Evolutionary conservation across 2,113 vertebrate genomes (phyloP), one percentile per base, ranked within the genome.

Genomic region (Smithornis capensis): DNA sequence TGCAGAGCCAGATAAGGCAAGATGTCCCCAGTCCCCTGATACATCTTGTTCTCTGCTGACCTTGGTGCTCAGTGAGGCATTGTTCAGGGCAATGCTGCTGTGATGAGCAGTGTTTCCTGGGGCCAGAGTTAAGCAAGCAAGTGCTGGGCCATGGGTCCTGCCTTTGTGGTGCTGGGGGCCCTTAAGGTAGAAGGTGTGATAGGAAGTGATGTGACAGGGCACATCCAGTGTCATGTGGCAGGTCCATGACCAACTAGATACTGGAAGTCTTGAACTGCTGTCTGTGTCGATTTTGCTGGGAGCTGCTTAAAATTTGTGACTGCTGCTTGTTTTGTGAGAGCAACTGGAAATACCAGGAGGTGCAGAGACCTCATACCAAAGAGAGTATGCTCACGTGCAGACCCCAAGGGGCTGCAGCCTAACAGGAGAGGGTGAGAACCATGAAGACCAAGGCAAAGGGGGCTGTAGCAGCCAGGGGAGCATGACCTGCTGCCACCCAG

Each of bases 71-170:
- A 2, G 23, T 1, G 19, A 70, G 42, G 67, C 10, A 0, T 8
- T 10, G 3, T 55, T 24, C 1, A 5, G 14, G 23, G 64, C 6
- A 73, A 3, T 1, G 1, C 57, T 4, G 53, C 85, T n/a, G 23
- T 0, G 2, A 14, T 25, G 63, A 60, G 19, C 9, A 1, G 19
- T 1, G 0, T n/a, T 17, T 3, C 5, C 7, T 1, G 1, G 14
- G 16, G 6, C 12, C 14, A 38, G 23, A 12, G 42, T 68, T 35
- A 59, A 29, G 16, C 11, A 9, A 17, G 45, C 1, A 1, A 47
- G 19, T 2, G 18, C 9, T 9, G 44, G 21, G 70, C 40, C 6
- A 0, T 2, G 23, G 35, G 6, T 21, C 21, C 49, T 18, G 31
- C 15, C 45, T 19, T 33, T 0, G 0, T 21, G 23, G 6, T 18